A percentile compares a stretch with the other conserved stretches of the same genome.
phyloP scores from a whole-genome alignment of 1,140 invertebrate genomes.

The Drosophila mayri region DNA sequence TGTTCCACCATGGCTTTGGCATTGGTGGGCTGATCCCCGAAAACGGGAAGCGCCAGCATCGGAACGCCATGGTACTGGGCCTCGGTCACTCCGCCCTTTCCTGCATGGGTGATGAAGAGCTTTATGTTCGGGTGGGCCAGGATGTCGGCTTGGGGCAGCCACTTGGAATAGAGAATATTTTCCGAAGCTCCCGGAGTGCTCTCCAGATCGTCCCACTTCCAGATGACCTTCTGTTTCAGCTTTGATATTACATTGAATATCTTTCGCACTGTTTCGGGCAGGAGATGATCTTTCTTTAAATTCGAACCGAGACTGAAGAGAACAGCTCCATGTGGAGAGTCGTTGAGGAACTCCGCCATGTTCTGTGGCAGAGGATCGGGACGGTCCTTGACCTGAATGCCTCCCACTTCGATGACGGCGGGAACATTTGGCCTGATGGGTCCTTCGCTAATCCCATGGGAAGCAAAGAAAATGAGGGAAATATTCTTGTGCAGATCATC shows the following conservation, averaged over 20 bases:
- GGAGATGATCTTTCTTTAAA: conserved; percentile 82
- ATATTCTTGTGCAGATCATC: conserved; percentile 61
- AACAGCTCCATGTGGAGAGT: conserved; percentile 81
- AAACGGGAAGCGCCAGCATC: too few relatives aligned
- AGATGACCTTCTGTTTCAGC: conserved; percentile 85
- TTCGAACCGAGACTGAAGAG: conserved; percentile 88
- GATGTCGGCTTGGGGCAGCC: conserved; percentile 87
- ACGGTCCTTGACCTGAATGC: conserved; percentile 80
- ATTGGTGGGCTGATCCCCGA: conserved; percentile 76
- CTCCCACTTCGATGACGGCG: conserved; percentile 82
- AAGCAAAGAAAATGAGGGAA: conserved; percentile 60
- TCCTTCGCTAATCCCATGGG: conserved; percentile 56
- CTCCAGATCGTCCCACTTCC: conserved; percentile 85
- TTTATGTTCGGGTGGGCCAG: conserved; percentile 87
- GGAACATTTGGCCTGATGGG: conserved; percentile 79
- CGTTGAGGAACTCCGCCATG: conserved; percentile 49
- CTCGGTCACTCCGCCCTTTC: conserved; percentile 86
- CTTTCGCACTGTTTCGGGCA: conserved; percentile 74
- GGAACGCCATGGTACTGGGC: conserved; percentile 85
- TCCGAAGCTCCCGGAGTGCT: conserved; percentile 83
- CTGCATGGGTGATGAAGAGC: conserved; percentile 90
- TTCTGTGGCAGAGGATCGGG: conserved; percentile 68
- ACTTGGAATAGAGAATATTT: conserved; percentile 86
- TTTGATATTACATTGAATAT: conserved; percentile 85
- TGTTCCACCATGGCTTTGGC: conserved; percentile 44